Evolutionary conservation across 2,888 invertebrate genomes (phyloP).

Genomic region (Apamea crenata): DNA sequence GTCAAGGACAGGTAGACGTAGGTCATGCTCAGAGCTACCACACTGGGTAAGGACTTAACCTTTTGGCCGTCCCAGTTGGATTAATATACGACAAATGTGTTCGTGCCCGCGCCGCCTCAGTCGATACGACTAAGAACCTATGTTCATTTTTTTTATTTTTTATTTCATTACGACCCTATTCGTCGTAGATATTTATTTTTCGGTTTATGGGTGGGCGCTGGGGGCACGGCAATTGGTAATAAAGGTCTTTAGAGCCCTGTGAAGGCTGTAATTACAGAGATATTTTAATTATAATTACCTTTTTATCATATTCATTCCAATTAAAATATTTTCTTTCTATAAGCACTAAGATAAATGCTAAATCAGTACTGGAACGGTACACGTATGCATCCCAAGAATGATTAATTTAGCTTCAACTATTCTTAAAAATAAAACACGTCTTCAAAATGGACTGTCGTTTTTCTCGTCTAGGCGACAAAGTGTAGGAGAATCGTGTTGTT

Average conservation of each 20-base stretch:
- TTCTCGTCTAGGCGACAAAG: conserved; percentile 58
- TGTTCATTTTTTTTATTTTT: background rate
- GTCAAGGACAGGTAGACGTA: background rate
- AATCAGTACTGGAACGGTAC: background rate
- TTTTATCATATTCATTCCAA: background rate
- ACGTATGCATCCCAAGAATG: background rate
- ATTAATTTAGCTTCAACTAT: background rate
- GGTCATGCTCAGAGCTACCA: background rate
- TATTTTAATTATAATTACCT: background rate
- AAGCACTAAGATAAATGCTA: background rate
- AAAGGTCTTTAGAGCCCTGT: background rate
- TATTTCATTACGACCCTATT: background rate
- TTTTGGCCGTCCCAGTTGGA: background rate
- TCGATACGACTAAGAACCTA: background rate
- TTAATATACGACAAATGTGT: background rate
- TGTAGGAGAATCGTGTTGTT: conserved; percentile 65
- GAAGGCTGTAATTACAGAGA: background rate
- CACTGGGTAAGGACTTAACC: background rate
- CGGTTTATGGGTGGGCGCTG: background rate
- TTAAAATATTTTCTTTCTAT: background rate
- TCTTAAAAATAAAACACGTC: conserved; percentile 17
- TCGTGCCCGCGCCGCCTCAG: too few species aligned
- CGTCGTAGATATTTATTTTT: background rate
- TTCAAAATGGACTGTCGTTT: conserved; percentile 53
- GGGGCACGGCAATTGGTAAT: background rate